Percentiles rank a stretch among this genome's conserved stretches.
Evolutionary conservation across 2,797 vertebrate species (phyloP).

Genomic region (Trachops cirrhosus): DNA sequence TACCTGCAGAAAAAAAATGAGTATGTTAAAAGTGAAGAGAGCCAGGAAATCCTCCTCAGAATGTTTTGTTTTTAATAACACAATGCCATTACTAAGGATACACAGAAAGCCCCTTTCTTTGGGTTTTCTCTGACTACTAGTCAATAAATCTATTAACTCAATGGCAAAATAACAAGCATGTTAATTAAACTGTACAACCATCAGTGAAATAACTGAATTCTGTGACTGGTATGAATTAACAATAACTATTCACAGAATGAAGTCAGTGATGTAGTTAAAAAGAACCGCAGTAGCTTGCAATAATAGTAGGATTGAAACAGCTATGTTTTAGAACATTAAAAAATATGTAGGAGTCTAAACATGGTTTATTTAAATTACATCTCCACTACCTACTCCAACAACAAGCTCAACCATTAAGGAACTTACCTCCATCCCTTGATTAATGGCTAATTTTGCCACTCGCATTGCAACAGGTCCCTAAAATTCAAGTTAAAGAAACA

Average conservation of each 20-base stretch:
- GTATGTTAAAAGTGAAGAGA: neutral
- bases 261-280: neutral
- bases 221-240: neutral
- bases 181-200: neutral
- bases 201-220: neutral
- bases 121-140: neutral
- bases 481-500: slow-evolving; percentile 60
- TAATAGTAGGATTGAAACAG: neutral
- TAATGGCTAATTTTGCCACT: slow-evolving; percentile 98
- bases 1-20: neutral
- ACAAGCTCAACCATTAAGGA: neutral
- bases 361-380: neutral
- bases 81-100: neutral
- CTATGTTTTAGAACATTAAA: neutral
- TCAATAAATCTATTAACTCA: neutral
- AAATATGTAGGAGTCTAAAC: neutral
- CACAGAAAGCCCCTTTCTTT: neutral
- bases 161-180: neutral
- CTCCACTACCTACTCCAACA: neutral
- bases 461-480: slow-evolving; percentile 97
- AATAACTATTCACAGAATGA: neutral
- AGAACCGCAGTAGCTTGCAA: neutral
- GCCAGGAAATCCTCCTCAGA: neutral
- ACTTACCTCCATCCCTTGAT: slow-evolving; percentile 97
- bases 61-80: neutral